Base-by-base conservation (phyloP, 2,888 invertebrate genomes). In the Entomobrya multifasciata region DNA sequence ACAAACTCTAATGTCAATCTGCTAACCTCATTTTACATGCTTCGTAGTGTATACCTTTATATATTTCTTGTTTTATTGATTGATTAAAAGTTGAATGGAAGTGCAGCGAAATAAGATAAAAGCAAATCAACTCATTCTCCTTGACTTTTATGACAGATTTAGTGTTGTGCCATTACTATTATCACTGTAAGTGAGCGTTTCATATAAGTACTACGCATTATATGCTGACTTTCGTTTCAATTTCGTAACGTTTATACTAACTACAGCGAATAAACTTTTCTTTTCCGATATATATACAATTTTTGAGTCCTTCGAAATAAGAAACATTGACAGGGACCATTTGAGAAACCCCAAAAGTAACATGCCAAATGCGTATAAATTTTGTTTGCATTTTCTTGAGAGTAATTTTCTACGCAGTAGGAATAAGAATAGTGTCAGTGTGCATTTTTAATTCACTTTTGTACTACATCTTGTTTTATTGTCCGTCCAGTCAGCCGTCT, bases 81-180 rank as follows among this genome's bases (percentile, higher is more conserved):
- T 77, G 79, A 79, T 79, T 79, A 79, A 60, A 57, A 77, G 41
- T 15, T 22, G 44, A 79, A 27, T 79, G 20, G 67, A 36, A 36
- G 57, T 17, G n/a, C 22, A 67, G 15, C 15, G 36, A 17, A 55
- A n/a, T 27, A 67, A 30, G 70, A 44, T 17, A 41, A 65, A 65
- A 49, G 52, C 65, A 79, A 79, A 79, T 79, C 79, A 79, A 79
- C 79, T 79, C 67, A 79, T 79, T 79, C 79, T 79, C 79, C 79
- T 79, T 67, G 79, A 79, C 79, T 79, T 67, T 44, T 79, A 67
- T 67, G 79, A 79, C 79, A 79, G 79, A 79, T 67, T 79, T 67
- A 65, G 67, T 79, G 79, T 17, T 52, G 79, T 79, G 65, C 52
- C 79, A 79, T 79, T 65, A 49, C 52, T 52, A 79, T 55, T 22